Percentiles rank a stretch among this genome's conserved stretches.
phyloP scores from a whole-genome alignment of 2,797 vertebrate species.

The Chrysocyon brachyurus region DNA sequence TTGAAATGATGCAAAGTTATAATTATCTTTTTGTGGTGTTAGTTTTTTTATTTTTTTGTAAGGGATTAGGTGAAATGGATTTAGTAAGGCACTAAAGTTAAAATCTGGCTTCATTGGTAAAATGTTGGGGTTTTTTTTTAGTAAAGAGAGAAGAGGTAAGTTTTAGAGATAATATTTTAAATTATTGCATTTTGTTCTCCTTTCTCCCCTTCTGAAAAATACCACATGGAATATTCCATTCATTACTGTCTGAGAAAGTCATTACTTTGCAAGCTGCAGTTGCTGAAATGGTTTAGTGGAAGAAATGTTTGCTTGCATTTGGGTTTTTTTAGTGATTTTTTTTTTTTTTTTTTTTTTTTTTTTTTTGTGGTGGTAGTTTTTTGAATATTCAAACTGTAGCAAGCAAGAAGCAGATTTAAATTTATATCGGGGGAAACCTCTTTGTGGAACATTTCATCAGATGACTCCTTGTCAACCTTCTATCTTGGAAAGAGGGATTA shows the following conservation, averaged over 20 bases:
- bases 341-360: slow-evolving; percentile 85
- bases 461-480: slow-evolving; percentile 87
- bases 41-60: not conserved
- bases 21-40: slow-evolving; percentile 55
- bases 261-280: slow-evolving; percentile 89
- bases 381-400: slow-evolving; percentile 74
- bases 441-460: slow-evolving; percentile 88
- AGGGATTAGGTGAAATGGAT: slow-evolving; percentile 12
- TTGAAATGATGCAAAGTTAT: slow-evolving; percentile 70
- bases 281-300: slow-evolving; percentile 87
- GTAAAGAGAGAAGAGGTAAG: slow-evolving; percentile 59
- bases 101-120: slow-evolving; percentile 63
- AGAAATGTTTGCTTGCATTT: slow-evolving; percentile 86
- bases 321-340: slow-evolving; percentile 76
- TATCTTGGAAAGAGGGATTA: slow-evolving; percentile 87
- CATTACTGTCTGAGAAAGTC: slow-evolving; percentile 89
- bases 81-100: slow-evolving; percentile 53
- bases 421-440: slow-evolving; percentile 83
- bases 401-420: slow-evolving; percentile 83
- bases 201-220: slow-evolving; percentile 85
- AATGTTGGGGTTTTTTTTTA: slow-evolving; percentile 13
- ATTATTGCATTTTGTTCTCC: slow-evolving; percentile 79
- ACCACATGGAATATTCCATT: slow-evolving; percentile 91
- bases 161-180: slow-evolving; percentile 67
- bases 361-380: slow-evolving; percentile 52